phyloP scores from a whole-genome alignment of 2,888 invertebrate species.

The Agrilus biguttatus region DNA sequence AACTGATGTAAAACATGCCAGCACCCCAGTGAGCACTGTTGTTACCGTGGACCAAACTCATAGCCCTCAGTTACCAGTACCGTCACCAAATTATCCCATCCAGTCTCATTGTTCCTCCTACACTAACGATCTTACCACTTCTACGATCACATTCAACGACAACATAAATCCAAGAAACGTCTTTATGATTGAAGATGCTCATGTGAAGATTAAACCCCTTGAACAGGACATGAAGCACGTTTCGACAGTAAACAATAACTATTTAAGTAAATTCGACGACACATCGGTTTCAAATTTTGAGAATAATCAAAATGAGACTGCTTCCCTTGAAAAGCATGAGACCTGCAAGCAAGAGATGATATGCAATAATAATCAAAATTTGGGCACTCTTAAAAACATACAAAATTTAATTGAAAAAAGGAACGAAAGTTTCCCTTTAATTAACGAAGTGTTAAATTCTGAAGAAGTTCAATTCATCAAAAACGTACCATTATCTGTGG shows the following conservation, averaged over 20 bases:
- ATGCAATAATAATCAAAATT: conserved; percentile 1
- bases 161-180: no score
- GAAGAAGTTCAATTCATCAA: no score
- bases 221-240: conserved; percentile 19
- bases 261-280: conserved; percentile 10
- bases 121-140: conserved; percentile 5
- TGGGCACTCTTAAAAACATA: background rate
- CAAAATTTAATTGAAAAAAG: no score
- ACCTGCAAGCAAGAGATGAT: no score
- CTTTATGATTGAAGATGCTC: no score
- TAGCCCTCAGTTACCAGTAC: conserved; percentile 26
- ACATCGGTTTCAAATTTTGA: no score
- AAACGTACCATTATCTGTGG: no score
- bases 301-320: no score
- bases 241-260: conserved; percentile 25
- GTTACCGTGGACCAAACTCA: conserved; percentile 20
- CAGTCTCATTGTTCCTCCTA: conserved; percentile 17
- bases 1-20: conserved; percentile 25
- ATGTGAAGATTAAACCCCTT: conserved; percentile 8
- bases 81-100: conserved; percentile 27
- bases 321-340: no score
- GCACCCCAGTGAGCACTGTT: conserved; percentile 18
- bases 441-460: no score
- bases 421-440: no score
- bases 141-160: no score